phyloP scores from a whole-genome alignment of 2,113 vertebrate genomes.

The Onychorhynchus coronatus region DNA sequence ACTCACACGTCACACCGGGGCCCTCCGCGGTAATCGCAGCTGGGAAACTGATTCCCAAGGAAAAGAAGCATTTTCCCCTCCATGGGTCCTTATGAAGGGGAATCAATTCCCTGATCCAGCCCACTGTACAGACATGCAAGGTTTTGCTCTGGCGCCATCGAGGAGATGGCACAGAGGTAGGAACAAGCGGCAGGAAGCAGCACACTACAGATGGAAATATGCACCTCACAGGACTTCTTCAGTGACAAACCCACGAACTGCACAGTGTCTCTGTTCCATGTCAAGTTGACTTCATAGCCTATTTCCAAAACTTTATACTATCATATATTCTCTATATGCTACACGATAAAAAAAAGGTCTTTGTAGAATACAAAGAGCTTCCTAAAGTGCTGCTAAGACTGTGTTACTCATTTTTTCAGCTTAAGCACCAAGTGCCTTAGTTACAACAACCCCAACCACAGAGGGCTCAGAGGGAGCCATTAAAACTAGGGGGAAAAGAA shows the following conservation, averaged over 20 bases:
- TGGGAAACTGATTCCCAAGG: background rate
- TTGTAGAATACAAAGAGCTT: conserved; percentile 17
- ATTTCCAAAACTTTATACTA: background rate
- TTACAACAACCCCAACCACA: background rate
- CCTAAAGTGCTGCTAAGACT: background rate
- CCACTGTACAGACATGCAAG: background rate
- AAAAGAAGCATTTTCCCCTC: background rate
- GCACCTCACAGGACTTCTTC: background rate
- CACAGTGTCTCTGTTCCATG: background rate
- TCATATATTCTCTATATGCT: background rate
- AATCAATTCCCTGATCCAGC: background rate
- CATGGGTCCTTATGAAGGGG: background rate
- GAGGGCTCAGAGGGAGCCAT: background rate
- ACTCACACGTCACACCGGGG: background rate
- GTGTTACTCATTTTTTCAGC: background rate
- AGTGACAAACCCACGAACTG: background rate
- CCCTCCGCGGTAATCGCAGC: background rate
- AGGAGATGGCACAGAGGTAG: background rate
- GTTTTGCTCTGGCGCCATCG: background rate
- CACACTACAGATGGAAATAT: accelerated
- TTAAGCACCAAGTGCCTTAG: background rate
- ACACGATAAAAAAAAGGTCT: background rate
- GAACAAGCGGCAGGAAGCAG: background rate
- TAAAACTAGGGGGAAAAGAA: background rate
- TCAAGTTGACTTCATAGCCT: background rate